These are phyloP conservation scores for Pimephales promelas DNA, from an alignment of 2,113 vertebrate genomes.

Conservation along the genomic window DNA sequence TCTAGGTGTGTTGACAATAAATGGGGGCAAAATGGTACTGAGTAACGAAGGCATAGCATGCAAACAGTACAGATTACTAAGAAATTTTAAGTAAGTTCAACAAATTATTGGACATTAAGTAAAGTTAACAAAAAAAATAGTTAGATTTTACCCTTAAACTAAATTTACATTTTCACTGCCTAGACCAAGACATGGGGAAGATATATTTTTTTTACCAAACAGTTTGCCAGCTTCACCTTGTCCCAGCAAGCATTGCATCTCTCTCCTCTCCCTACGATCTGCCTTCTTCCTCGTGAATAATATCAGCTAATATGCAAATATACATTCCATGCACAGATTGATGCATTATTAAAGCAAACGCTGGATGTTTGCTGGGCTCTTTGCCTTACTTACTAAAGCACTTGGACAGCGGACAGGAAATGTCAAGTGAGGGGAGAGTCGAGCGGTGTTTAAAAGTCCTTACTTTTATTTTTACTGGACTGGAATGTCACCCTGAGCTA, in stretches of 20 bases:
- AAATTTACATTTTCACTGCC: neutral
- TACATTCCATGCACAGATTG: neutral
- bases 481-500: slow-evolving; percentile 50
- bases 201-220: neutral
- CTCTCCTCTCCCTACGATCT: neutral
- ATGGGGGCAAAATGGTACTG: no score
- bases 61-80: no score
- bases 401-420: slow-evolving; percentile 45
- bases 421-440: slow-evolving; percentile 37
- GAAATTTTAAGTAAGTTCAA: no score
- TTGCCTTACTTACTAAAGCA: slow-evolving; percentile 46
- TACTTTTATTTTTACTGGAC: slow-evolving; percentile 39
- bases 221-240: neutral
- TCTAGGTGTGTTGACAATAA: no score
- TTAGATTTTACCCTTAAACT: neutral
- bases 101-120: no score
- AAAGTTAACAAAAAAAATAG: no score
- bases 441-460: slow-evolving; percentile 34
- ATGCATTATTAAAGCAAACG: slow-evolving; percentile 6
- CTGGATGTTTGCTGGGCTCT: slow-evolving; percentile 50
- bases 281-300: neutral
- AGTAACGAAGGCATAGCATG: no score
- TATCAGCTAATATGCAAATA: neutral
- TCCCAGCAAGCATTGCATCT: neutral
- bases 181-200: neutral